Percentiles rank a stretch among this genome's conserved stretches.
These are phyloP conservation scores for Brassicogethes aeneus DNA, from an alignment of 2,888 invertebrate species.

Conservation along the genomic window DNA sequence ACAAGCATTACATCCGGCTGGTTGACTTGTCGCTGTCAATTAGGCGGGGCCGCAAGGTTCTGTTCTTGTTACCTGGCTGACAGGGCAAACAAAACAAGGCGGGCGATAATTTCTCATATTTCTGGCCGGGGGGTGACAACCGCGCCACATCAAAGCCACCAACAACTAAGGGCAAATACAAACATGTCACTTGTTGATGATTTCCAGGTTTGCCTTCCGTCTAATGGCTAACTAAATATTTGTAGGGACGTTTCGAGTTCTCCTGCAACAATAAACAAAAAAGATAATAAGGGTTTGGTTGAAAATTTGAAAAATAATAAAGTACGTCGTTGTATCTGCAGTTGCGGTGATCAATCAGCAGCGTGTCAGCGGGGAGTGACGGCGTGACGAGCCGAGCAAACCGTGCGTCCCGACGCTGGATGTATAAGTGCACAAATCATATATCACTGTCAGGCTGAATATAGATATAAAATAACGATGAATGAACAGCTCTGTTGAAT, in stretches of 20 bases:
- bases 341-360: constrained; percentile 40
- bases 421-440: constrained; percentile 43
- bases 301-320: constrained; percentile 37
- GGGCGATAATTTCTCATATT: constrained; percentile 31
- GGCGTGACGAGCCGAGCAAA: constrained; percentile 28
- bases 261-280: no score
- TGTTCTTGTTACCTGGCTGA: constrained; percentile 37
- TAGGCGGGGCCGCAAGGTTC: constrained; percentile 33
- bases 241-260: neutral
- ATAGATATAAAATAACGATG: constrained; percentile 44
- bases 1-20: constrained; percentile 40
- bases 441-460: constrained; percentile 42
- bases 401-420: constrained; percentile 35
- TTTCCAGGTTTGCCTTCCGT: neutral
- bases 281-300: no score
- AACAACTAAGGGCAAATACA: neutral
- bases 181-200: constrained; percentile 10
- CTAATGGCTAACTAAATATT: neutral
- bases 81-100: constrained; percentile 35
- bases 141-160: constrained; percentile 15
- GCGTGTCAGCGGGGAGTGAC: constrained; percentile 38
- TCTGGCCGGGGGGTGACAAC: constrained; percentile 20
- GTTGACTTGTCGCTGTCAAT: constrained; percentile 42
- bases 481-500: constrained; percentile 42
- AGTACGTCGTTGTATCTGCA: constrained; percentile 39